Conservation (phyloP, 2,888 invertebrate species). For the Entomobrya multifasciata region DNA sequence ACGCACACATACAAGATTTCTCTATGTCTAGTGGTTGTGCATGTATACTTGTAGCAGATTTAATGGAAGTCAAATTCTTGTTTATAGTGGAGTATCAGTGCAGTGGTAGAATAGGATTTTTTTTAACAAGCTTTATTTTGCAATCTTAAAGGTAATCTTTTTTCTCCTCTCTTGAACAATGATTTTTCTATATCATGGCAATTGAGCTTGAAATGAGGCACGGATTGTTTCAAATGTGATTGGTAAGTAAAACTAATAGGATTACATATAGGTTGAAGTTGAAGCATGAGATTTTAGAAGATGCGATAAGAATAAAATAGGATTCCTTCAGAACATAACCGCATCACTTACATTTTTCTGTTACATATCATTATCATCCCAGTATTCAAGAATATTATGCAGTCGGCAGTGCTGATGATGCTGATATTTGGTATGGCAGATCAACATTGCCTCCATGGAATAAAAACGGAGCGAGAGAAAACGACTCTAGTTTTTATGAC, state of each 20-base stretch:
- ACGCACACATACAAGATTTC: no score
- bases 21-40: neutral
- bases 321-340: constrained; percentile 14
- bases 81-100: neutral
- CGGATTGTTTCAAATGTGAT: constrained; percentile 39
- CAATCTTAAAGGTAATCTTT: constrained; percentile 20
- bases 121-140: neutral
- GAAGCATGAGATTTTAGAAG: neutral
- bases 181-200: constrained; percentile 8
- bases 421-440: neutral
- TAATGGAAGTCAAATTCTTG: neutral
- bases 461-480: constrained; percentile 29
- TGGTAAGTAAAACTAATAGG: constrained; percentile 2
- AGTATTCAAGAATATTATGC: neutral
- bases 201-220: constrained; percentile 38
- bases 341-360: neutral
- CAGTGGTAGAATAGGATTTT: neutral
- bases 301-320: constrained; percentile 1
- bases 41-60: neutral
- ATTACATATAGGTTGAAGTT: constrained; percentile 7
- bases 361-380: neutral
- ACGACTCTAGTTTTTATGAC: constrained; percentile 44
- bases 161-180: neutral
- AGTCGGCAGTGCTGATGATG: neutral
- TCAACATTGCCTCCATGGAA: neutral